Evolutionary conservation across 2,113 vertebrate species (phyloP).

Genomic region (Oreochromis tanganicae): DNA sequence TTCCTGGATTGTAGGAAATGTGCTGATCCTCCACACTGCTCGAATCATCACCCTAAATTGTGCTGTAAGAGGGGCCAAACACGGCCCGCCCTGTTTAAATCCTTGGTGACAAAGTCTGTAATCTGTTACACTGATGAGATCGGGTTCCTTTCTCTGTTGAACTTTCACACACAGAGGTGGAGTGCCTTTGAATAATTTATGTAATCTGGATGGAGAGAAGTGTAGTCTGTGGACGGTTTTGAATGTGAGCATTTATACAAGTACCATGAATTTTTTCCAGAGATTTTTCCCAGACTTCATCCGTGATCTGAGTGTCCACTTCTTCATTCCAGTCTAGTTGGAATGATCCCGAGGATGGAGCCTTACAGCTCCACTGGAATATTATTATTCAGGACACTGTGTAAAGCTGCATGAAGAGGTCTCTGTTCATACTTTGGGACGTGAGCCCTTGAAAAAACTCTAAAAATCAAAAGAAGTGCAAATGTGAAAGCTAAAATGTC

Average conservation of each 20-base stretch:
- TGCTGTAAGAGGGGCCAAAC: neutral
- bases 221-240: neutral
- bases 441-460: neutral
- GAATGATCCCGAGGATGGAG: neutral
- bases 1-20: neutral
- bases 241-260: neutral
- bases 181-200: neutral
- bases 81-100: neutral
- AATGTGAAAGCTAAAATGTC: neutral
- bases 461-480: neutral
- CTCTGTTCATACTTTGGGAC: neutral
- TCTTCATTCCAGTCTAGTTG: neutral
- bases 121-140: neutral
- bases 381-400: fast-evolving
- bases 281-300: neutral
- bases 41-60: fast-evolving
- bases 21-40: neutral
- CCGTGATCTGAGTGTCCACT: neutral
- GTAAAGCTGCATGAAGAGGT: neutral
- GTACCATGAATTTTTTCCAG: neutral
- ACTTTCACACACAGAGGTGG: neutral
- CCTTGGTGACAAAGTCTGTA: neutral
- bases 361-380: neutral
- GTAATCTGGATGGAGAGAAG: neutral
- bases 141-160: neutral